Evolutionary conservation across 2,888 invertebrate species (phyloP), one percentile per base, ranked within the genome.

Genomic region (Idaea aversata): DNA sequence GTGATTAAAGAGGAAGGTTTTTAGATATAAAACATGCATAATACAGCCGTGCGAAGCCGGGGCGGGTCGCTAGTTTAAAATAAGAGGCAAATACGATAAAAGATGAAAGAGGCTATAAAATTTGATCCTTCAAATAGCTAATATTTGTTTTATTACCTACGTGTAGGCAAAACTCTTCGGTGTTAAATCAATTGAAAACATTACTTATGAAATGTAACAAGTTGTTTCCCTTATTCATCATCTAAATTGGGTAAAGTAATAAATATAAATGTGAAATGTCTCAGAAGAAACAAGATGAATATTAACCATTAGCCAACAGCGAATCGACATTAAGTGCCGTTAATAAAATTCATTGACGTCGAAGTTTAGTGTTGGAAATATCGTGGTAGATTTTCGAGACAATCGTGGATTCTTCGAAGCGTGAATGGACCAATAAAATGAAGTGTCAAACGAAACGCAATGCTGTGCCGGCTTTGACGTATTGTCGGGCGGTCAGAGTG

Each of bases 351-450:
- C 62, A 62, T 66, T 57, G 61, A 69, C 68, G 63, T 67, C 64
- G 63, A 71, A 71, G 68, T 72, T 73, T 67, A 69, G 69, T 66
- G 60, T 70, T 36, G 63, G 68, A 72, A 67, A 71, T 71, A 71
- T 65, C 66, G 65, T 69, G 69, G 70, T 70, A 69, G 63, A 76
- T 79, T 77, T 77, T 73, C 70, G 71, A 75, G 79, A 80, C 77
- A 76, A 75, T 78, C 72, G 76, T 75, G 71, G 73, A 76, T 78
- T 77, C 78, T 74, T 70, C 77, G 80, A 79, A 78, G 78, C 75
- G 79, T 76, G 81, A 84, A 83, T 79, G 74, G 78, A 73, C 77
- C 81, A 84, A 85, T 86, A 84, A 85, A 81, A 81, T 81, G 81
- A 80, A 82, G 83, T 82, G 82, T 84, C 82, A 81, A 78, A 76